Evolutionary conservation across 2,113 vertebrate genomes (phyloP), one percentile per base, ranked within the genome.

Genomic region (Talpa occidentalis): DNA sequence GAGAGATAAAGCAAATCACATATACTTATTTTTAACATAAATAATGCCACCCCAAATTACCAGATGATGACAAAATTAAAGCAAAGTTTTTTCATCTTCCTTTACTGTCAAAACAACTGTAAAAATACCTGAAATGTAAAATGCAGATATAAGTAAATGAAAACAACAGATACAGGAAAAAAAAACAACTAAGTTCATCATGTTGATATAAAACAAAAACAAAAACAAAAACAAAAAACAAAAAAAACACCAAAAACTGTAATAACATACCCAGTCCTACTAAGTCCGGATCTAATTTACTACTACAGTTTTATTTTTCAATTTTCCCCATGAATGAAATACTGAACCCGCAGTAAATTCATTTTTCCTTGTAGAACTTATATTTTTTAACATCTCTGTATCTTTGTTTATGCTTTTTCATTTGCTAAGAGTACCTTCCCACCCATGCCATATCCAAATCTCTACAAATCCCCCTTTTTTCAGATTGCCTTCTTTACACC

Each of bases 51-150:
- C 66, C 26, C 56, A 62, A 93, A 73, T 60, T 56, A 91, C 47
- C 59, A 70, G 94, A 93, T 95, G 24, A 30, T 52, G 82, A 30
- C 37, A 91, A 86, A 96, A 81, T 93, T 93, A 77, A 93, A 82
- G 32, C 52, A 47, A 74, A 87, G 9, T 10, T 94, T 85, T 67
- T 37, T 8, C 2, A 54, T 72, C 79, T 92, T 82, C 77, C 19
- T 47, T 89, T 59, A 84, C 56, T 62, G 90, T 94, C 30, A 56
- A 84, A 90, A 64, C 44, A 79, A 82, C 0, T 59, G 10, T 72
- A 82, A 93, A 96, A 86, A 54, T 52, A 88, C 16, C 54, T 54
- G 28, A 91, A 84, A 86, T 74, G 4, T 79, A 64, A 95, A 91
- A 82, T 74, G 62, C 60, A 67, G 40, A 64, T 59, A 77, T 40